Conservation (phyloP, 2,113 vertebrate species). For the Eolophus roseicapilla region DNA sequence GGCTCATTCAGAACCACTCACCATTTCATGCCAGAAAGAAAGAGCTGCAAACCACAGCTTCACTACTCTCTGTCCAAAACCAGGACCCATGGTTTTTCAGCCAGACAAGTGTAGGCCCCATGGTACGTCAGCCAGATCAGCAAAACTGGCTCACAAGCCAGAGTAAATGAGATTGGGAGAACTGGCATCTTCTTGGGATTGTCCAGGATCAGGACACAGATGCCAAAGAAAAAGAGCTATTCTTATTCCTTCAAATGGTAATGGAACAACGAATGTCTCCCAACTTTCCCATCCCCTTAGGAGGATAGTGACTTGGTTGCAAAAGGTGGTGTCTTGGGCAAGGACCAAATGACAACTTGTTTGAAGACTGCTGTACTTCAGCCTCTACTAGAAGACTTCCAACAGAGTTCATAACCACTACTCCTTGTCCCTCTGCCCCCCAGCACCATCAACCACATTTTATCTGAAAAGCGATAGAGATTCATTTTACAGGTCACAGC, state of each 20-base stretch:
- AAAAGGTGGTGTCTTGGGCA: background rate
- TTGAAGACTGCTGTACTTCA: background rate
- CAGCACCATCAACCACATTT: background rate
- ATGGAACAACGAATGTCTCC: background rate
- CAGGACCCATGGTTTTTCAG: background rate
- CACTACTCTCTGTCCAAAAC: background rate
- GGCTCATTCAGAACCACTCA: background rate
- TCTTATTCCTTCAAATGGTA: background rate
- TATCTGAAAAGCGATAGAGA: background rate
- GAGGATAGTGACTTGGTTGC: background rate
- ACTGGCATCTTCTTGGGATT: background rate
- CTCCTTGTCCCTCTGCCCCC: background rate
- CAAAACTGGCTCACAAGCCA: background rate
- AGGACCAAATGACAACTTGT: background rate
- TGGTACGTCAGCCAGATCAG: background rate
- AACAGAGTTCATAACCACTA: background rate
- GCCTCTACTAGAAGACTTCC: background rate
- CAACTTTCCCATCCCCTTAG: background rate
- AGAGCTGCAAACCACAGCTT: background rate
- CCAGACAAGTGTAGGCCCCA: background rate
- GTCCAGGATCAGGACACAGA: background rate
- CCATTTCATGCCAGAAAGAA: background rate
- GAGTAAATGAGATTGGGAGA: background rate
- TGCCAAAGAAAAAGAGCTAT: background rate
- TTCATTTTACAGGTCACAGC: background rate